Evolutionary conservation across 2,888 invertebrate genomes (phyloP).

Genomic region (Pharmacophagus antenor): DNA sequence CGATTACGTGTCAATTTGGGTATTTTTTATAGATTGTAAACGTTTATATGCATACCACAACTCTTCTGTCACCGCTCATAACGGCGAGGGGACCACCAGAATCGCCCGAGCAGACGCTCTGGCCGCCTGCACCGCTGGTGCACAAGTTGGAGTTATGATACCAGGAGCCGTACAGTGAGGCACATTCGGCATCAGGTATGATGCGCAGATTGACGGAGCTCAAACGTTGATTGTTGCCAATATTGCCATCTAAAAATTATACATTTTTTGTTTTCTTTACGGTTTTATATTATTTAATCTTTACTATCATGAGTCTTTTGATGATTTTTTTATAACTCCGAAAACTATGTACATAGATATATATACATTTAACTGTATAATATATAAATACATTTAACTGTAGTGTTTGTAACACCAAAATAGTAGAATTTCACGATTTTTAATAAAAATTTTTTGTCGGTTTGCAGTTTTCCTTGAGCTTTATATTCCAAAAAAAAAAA

Average conservation of each 20-base stretch:
- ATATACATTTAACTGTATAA: too few relatives aligned
- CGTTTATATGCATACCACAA: constrained; percentile 3
- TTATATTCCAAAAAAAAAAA: too few relatives aligned
- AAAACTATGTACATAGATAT: too few relatives aligned
- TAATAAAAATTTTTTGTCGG: too few relatives aligned
- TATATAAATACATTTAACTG: too few relatives aligned
- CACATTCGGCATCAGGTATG: constrained; percentile 48
- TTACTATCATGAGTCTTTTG: too few relatives aligned
- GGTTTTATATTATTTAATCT: too few relatives aligned
- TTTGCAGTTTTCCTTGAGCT: too few relatives aligned
- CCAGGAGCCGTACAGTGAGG: constrained; percentile 38
- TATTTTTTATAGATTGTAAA: background rate
- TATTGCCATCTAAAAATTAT: constrained; percentile 40
- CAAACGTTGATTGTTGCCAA: constrained; percentile 42
- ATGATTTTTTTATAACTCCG: too few relatives aligned
- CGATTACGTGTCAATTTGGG: background rate
- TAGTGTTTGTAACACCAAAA: too few relatives aligned
- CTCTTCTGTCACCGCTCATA: constrained; percentile 3
- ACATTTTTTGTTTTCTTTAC: background rate
- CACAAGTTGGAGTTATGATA: constrained; percentile 48
- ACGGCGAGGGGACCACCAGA: constrained; percentile 43
- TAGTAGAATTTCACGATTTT: too few relatives aligned
- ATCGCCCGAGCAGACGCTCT: constrained; percentile 48
- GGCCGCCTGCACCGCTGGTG: constrained; percentile 51
- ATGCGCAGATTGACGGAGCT: constrained; percentile 49